Evolutionary conservation across 2,888 invertebrate species (phyloP), one percentile per base, ranked within the genome.

Genomic region (Lampropteryx suffumata): DNA sequence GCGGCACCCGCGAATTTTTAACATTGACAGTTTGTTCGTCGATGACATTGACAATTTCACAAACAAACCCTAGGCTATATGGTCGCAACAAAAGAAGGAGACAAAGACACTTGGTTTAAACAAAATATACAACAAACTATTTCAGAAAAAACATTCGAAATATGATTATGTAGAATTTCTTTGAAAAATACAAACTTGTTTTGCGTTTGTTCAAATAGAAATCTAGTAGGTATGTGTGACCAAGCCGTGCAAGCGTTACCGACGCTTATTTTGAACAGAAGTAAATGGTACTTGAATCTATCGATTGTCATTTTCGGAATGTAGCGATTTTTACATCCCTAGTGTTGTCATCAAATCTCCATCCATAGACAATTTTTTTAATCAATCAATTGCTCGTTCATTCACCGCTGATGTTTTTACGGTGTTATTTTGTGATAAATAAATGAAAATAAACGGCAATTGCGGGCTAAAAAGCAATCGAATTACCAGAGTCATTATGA

Each of bases 341-440:
- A 69, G 55, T 66, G 62, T 73, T 80, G 76, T 79, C 77, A 76
- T 48, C 39, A 14, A 53, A 37, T 37, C 30, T 39, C 71, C 61
- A 21, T 55, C 69, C 78, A 82, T 73, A 79, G 74, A 82, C 76
- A 79, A 75, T 79, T 84, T 81, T 82, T 79, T 80, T n/a, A n/a
- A n/a, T n/a, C n/a, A 81, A 79, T 86, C 84, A 85, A 74, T 82
- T 82, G 87, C 87, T 88, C 87, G 87, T 89, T 90, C 89, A 89
- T 87, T 88, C 89, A 90, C 89, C 88, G 87, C 88, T 83, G 86
- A 84, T 87, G 85, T 88, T 88, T 88, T 88, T 84, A 86, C 79
- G 84, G 88, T 88, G 87, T 83, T 83, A 78, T 84, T n/a, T 80
- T 80, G 83, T 79, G 80, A 79, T 81, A 83, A 77, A 84, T 82